phyloP scores from a whole-genome alignment of 2,797 vertebrate genomes.

The Chromis chromis region DNA sequence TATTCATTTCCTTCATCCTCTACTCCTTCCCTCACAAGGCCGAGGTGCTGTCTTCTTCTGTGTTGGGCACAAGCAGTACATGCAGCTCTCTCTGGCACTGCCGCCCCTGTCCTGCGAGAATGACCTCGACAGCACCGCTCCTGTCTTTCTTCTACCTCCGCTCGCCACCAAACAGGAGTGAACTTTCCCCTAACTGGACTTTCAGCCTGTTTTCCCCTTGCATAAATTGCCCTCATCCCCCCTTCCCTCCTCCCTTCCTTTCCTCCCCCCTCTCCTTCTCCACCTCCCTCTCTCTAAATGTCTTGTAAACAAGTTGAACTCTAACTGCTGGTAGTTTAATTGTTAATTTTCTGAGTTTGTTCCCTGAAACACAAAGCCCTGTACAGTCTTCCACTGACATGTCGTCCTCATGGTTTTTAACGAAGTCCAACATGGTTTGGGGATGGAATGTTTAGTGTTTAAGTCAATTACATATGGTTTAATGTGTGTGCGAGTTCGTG shows the following conservation, averaged over 20 bases:
- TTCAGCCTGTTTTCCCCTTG: conserved; percentile 85
- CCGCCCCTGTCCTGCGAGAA: conserved; percentile 54
- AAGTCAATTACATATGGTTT: conserved; percentile 67
- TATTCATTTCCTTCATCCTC: conserved; percentile 87
- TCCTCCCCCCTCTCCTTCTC: conserved; percentile 47
- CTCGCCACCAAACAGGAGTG: conserved; percentile 77
- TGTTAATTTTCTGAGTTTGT: conserved; percentile 85
- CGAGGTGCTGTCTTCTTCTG: conserved; percentile 40
- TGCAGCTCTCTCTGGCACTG: conserved; percentile 45
- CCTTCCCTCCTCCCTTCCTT: conserved; percentile 57
- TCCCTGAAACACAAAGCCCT: conserved; percentile 73
- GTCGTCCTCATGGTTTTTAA: conserved; percentile 40
- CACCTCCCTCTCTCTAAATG: conserved; percentile 72
- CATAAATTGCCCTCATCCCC: conserved; percentile 79
- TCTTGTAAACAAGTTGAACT: conserved; percentile 90
- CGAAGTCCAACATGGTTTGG: conserved; percentile 32
- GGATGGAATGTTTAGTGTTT: conserved; percentile 58
- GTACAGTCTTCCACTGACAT: conserved; percentile 52
- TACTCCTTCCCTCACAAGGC: conserved; percentile 54
- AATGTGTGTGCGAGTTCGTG: conserved; percentile 16
- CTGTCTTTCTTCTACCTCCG: conserved; percentile 74
- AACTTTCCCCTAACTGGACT: conserved; percentile 90
- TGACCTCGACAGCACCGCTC: conserved; percentile 62
- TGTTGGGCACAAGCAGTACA: conserved; percentile 27
- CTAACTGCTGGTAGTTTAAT: conserved; percentile 87